Conservation (phyloP, 2,113 vertebrate species). For the Calonectris borealis region DNA sequence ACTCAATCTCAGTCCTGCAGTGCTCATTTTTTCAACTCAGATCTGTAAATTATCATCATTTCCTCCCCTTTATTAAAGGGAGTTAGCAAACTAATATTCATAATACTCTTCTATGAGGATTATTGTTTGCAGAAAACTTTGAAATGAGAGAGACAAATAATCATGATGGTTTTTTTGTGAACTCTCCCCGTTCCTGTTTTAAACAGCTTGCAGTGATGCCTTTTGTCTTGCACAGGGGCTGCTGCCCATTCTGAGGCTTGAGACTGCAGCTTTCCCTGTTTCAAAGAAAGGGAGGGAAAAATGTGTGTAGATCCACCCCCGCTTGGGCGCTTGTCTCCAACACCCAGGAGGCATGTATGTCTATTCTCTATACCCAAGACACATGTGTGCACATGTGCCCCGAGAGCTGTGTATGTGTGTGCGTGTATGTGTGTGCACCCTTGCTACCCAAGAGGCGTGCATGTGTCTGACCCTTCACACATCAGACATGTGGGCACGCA, state of each 20-base stretch:
- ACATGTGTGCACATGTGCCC: not conserved
- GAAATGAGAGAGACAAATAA: not conserved
- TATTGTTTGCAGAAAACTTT: not conserved
- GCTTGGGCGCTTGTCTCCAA: not conserved
- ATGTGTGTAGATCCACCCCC: accelerated
- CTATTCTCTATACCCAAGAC: too few species aligned
- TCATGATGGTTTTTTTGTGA: not conserved
- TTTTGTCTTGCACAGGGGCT: not conserved
- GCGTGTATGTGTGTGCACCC: not conserved
- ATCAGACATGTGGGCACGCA: accelerated
- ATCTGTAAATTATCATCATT: not conserved
- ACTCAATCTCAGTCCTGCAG: not conserved
- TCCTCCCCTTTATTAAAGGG: not conserved
- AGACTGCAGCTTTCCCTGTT: not conserved
- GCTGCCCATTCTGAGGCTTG: not conserved
- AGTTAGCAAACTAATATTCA: not conserved
- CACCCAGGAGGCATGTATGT: not conserved
- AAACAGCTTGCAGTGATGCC: not conserved
- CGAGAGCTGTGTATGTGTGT: too few species aligned
- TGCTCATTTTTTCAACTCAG: not conserved
- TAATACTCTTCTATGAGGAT: not conserved
- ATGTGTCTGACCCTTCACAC: too few species aligned
- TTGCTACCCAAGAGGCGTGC: not conserved
- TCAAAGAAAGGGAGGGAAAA: not conserved
- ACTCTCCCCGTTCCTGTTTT: not conserved